A percentile compares a stretch with the other conserved stretches of the same genome.
Conservation (phyloP, 2,888 invertebrate species). For the Lithophane semibrunnea region DNA sequence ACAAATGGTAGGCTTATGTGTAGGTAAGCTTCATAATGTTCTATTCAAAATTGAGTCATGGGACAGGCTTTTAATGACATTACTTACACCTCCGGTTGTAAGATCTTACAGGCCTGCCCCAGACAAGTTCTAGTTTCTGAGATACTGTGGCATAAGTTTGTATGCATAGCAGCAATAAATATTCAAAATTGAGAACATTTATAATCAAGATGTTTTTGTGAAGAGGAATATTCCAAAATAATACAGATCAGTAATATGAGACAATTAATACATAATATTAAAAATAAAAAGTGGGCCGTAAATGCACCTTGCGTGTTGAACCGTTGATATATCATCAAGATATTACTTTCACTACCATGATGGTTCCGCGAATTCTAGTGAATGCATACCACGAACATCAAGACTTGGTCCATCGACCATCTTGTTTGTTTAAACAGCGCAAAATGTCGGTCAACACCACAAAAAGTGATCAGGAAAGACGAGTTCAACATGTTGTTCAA, state of each 20-base stretch:
- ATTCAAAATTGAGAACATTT: no score
- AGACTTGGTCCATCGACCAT: slow-evolving; percentile 62
- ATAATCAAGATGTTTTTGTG: not conserved
- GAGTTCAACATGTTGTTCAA: slow-evolving; percentile 41
- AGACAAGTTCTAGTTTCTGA: not conserved
- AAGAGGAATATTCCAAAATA: not conserved
- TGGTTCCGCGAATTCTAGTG: slow-evolving; percentile 75
- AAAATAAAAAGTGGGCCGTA: slow-evolving; percentile 26
- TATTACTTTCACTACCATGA: slow-evolving; percentile 80
- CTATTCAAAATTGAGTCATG: slow-evolving; percentile 4
- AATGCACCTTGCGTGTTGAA: slow-evolving; percentile 52
- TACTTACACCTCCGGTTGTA: not conserved
- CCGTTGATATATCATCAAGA: slow-evolving; percentile 57
- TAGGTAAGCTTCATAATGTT: not conserved
- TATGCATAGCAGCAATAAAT: not conserved
- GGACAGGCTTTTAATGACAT: not conserved
- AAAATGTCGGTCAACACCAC: slow-evolving; percentile 66
- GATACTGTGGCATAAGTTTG: not conserved
- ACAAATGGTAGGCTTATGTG: slow-evolving; percentile 20
- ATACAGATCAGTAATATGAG: not conserved
- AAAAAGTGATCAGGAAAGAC: slow-evolving; percentile 52
- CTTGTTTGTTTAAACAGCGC: slow-evolving; percentile 43
- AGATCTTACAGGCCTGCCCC: no score
- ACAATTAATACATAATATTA: no score
- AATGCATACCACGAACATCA: slow-evolving; percentile 66